Base-by-base conservation (phyloP, 30 jellyfish, hydroid and myxozoan genomes). In the Nemopilema nomurai region DNA sequence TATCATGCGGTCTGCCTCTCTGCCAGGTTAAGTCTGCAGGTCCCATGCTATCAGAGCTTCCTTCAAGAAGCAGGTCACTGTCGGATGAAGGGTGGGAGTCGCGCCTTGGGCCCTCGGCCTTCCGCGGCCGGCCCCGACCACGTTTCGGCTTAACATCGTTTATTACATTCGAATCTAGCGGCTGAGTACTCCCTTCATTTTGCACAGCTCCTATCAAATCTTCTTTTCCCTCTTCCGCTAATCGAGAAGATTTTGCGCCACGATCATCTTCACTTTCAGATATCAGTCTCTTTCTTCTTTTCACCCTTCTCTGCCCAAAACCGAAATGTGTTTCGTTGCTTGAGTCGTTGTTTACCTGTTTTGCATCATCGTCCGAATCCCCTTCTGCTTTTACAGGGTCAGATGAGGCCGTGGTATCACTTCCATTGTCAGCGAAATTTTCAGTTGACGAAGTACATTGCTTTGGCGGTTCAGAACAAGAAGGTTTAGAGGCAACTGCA, bases 61-160 rank as follows among this genome's bases (percentile, higher is more conserved):
- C 88, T 31, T 62, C 90, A 41, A 24, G 51, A 7, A 77, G 57
- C n/a, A 51, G 21, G 28, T 69, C 89, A 20, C 33, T 28, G 31
- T 65, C 89, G 9, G 89, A 65, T 3, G 89, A 66, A 22, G 57
- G 82, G 74, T 18, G 68, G 33, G 81, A 65, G 17, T 80, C 89
- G 4, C 73, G 26, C 23, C 30, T 80, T 1, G 76, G 53, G 22
- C 67, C 41, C 50, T 49, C 85, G 18, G 91, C n/a, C 26, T 62
- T 73, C 53, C 76, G 76, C 6, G 91, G 91, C 21, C 91, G 85
- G 13, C 91, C 91, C 28, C 91, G 57, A 24, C 85, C 91, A n/a
- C 74, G 53, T 72, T 82, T 82, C 17, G 80, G 80, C 69, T 81
- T 81, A 7, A 27, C 19, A 18, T 67, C 90, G 26, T n/a, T 51